Conservation (phyloP, 2,797 vertebrate genomes). For the Eidolon dupreanum region DNA sequence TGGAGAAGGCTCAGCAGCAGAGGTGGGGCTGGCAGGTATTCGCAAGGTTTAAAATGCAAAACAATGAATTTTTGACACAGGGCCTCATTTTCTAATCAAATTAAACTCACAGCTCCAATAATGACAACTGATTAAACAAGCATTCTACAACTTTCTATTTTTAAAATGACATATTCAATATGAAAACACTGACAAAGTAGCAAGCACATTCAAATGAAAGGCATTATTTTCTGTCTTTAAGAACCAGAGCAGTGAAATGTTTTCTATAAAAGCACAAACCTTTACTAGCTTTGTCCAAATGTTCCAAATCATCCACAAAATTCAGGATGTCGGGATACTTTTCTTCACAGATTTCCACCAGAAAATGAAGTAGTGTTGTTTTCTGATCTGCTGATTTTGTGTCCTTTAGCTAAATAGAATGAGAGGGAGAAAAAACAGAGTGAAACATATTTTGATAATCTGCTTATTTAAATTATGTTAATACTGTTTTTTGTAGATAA, state of each 20-base stretch:
- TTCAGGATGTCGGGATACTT: conserved; percentile 91
- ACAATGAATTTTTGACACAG: not conserved
- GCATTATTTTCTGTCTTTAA: not conserved
- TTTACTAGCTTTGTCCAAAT: conserved; percentile 97
- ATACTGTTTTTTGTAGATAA: not conserved
- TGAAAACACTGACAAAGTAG: not conserved
- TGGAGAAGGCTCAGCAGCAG: not conserved
- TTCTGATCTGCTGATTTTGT: conserved; percentile 96
- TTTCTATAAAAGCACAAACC: conserved; percentile 86
- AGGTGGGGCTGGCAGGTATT: not conserved
- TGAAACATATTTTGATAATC: conserved; percentile 52
- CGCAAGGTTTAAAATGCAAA: not conserved
- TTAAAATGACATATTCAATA: conserved; percentile 5
- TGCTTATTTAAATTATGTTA: not conserved
- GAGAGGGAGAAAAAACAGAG: conserved; percentile 26
- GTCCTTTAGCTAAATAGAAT: conserved; percentile 91
- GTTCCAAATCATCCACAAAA: conserved; percentile 93
- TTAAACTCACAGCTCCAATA: not conserved
- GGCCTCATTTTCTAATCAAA: not conserved
- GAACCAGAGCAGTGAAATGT: not conserved
- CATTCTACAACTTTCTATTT: not conserved
- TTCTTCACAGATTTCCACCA: conserved; percentile 95
- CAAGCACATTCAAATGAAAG: conserved; percentile 4
- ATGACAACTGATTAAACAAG: not conserved
- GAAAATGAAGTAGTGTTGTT: conserved; percentile 96